These are phyloP conservation scores for Geotrypetes seraphini DNA, from an alignment of 2,797 vertebrate species.

Conservation along the genomic window DNA sequence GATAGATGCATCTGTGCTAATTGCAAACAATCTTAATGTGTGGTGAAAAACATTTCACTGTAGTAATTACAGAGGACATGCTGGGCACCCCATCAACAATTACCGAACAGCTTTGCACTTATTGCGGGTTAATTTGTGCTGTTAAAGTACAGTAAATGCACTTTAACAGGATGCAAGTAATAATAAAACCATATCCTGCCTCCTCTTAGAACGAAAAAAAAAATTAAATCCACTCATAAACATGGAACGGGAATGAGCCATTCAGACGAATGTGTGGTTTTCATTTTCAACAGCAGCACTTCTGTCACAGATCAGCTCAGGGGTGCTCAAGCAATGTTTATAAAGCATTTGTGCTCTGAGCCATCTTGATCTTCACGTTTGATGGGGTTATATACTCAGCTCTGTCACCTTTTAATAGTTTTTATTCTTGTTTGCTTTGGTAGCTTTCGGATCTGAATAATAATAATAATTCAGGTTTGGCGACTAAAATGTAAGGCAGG, in stretches of 20 bases:
- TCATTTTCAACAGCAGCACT: conserved; percentile 15
- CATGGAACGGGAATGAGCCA: conserved; percentile 1
- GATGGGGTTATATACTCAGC: conserved; percentile 22
- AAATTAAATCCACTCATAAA: conserved; percentile 1
- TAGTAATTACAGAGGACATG: too few relatives aligned
- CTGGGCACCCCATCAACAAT: too few relatives aligned
- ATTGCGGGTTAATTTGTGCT: too few relatives aligned
- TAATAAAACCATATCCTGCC: too few relatives aligned
- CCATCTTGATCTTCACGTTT: conserved; percentile 20
- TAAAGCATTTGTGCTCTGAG: conserved; percentile 26
- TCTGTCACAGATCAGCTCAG: conserved; percentile 16
- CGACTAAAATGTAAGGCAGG: not conserved
- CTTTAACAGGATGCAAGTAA: too few relatives aligned
- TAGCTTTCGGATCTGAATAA: conserved; percentile 14
- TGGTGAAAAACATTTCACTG: too few relatives aligned
- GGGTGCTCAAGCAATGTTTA: conserved; percentile 24
- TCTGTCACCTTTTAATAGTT: conserved; percentile 42
- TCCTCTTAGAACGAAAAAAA: not conserved
- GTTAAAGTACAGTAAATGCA: too few relatives aligned
- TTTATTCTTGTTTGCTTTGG: conserved; percentile 31
- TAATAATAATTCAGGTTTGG: not conserved
- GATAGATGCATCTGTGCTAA: too few relatives aligned
- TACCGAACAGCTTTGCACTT: too few relatives aligned
- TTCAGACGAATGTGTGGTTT: conserved; percentile 4
- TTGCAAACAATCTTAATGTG: too few relatives aligned